Base-by-base conservation (phyloP, 2,888 invertebrate species). In the Caenorhabditis zanzibari region DNA sequence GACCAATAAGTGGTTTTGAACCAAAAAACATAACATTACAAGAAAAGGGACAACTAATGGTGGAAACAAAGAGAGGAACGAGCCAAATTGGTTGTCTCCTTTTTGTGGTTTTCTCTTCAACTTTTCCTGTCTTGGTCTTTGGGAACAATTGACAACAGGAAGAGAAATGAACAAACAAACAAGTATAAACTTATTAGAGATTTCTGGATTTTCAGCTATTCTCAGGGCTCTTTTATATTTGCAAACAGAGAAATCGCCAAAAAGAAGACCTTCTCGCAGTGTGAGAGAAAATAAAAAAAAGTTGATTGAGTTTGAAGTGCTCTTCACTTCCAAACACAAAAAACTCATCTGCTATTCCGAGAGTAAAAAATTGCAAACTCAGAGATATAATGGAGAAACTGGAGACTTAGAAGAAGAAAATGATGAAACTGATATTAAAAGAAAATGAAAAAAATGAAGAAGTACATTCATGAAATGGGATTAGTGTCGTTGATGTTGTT, bases 21-120 rank as follows among this genome's bases (percentile, higher is more conserved):
- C 52, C 22, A 35, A 64, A n/a, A 44, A 2, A 66, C 28, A 66
- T 28, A 32, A 49, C 49, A 68, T 68, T 38, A 54, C 54, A 54
- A 24, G n/a, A 68, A 54, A 28, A 26, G 54, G 54, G 68, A 24
- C 54, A 64, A 64, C 64, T 68, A 58, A 69, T 41, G 38, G 44
- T n/a, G 19, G n/a, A 16, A 47, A 47, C 5, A 47, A 28, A 22
- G 35, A 58, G 19, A 49, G 22, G 49, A 59, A 61, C 9, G 72
- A 74, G 44, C 56, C 74, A 74, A 74, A 74, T 74, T 74, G 74
- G 74, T 64, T 74, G 74, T 74, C 64, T 74, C 74, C 56, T 74
- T 68, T 68, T 68, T 54, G 52, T 49, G 52, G n/a, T 68, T 68
- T 73, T 59, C 73, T 63, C 54, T 74, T 64, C 74, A 74, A 64